phyloP scores from a whole-genome alignment of 1,140 invertebrate genomes.

The Euglossa dilemma region DNA sequence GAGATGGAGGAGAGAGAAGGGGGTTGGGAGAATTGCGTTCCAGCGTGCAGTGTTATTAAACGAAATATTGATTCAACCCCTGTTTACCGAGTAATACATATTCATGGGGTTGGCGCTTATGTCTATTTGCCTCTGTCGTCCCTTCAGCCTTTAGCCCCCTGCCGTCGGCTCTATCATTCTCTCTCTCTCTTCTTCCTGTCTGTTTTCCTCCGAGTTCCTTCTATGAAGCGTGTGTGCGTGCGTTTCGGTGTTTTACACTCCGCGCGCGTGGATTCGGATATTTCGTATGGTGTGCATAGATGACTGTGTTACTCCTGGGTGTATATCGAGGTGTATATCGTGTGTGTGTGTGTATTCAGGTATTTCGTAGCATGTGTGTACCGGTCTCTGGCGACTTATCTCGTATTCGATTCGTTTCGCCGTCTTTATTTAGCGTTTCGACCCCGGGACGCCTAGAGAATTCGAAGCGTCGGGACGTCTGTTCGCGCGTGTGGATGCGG shows the following conservation, averaged over 20 bases:
- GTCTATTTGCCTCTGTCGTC: constrained; percentile 74
- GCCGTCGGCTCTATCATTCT: constrained; percentile 27
- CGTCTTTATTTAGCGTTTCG: constrained; percentile 37
- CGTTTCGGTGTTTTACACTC: too few relatives aligned
- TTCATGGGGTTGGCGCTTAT: constrained; percentile 79
- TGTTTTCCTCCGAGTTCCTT: neutral
- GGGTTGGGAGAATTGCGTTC: constrained; percentile 42
- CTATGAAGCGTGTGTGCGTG: too few relatives aligned
- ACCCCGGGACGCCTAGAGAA: neutral
- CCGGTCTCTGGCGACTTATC: neutral
- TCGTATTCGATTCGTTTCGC: neutral
- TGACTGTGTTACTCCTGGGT: too few relatives aligned
- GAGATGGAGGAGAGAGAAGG: neutral
- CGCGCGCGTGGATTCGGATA: too few relatives aligned
- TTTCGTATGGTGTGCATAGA: too few relatives aligned
- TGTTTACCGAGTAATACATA: constrained; percentile 83
- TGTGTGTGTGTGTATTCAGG: too few relatives aligned
- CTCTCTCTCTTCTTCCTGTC: constrained; percentile 14
- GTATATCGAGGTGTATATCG: too few relatives aligned
- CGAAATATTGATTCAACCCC: constrained; percentile 83
- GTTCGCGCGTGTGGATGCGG: too few relatives aligned
- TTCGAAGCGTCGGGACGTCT: neutral
- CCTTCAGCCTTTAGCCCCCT: constrained; percentile 55
- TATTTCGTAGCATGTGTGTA: neutral
- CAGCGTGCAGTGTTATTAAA: constrained; percentile 80